Conservation (phyloP, 2,113 vertebrate species). For the Scatophagus argus region DNA sequence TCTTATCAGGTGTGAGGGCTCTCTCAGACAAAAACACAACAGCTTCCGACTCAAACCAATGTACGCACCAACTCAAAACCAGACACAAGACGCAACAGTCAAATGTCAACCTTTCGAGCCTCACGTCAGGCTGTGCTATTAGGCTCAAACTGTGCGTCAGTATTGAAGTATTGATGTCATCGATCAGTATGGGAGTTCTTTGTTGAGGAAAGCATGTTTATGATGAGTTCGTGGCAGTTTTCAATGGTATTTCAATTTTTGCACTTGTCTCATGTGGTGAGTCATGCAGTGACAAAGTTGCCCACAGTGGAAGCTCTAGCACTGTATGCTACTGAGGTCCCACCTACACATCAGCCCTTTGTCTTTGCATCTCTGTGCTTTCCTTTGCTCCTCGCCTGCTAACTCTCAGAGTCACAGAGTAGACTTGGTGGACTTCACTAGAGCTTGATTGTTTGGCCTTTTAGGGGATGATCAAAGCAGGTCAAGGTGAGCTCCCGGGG, state of each 20-base stretch:
- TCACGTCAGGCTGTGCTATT: not conserved
- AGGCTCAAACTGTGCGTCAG: slow-evolving; percentile 9
- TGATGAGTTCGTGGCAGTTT: not conserved
- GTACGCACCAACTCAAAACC: slow-evolving; percentile 6
- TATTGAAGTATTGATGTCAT: slow-evolving; percentile 6
- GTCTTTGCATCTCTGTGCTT: slow-evolving; percentile 22
- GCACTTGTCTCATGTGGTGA: slow-evolving; percentile 36
- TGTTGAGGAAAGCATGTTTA: slow-evolving; percentile 11
- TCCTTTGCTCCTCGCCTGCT: slow-evolving; percentile 21
- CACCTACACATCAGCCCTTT: slow-evolving; percentile 53
- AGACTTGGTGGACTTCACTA: not conserved
- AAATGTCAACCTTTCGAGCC: not conserved
- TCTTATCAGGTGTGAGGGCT: slow-evolving; percentile 50
- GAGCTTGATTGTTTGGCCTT: slow-evolving; percentile 16
- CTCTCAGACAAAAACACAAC: slow-evolving; percentile 35
- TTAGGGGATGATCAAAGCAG: slow-evolving; percentile 41
- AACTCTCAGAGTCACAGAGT: slow-evolving; percentile 27
- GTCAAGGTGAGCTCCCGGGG: slow-evolving; percentile 48
- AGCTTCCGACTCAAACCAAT: not conserved
- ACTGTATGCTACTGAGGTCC: slow-evolving; percentile 36
- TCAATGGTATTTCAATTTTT: slow-evolving; percentile 44
- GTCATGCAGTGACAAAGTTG: slow-evolving; percentile 53
- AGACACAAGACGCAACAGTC: not conserved
- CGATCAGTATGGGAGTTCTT: not conserved
- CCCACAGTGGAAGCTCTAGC: slow-evolving; percentile 75